Conservation (phyloP, 2,888 invertebrate genomes). For the Drosophila conformis region DNA sequence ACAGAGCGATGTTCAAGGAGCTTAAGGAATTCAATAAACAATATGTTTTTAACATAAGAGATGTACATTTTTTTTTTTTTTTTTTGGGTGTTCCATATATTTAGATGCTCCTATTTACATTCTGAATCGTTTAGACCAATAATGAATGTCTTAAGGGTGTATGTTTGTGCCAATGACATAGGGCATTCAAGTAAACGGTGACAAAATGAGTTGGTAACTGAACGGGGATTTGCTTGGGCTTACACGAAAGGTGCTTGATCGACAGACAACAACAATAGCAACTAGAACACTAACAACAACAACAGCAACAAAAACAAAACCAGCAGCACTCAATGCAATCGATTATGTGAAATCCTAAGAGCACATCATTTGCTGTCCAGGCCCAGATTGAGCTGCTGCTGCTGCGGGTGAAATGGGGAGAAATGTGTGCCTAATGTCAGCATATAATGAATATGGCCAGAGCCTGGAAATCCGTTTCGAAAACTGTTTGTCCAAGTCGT, state of each 20-base stretch:
- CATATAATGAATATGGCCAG: slow-evolving; percentile 62
- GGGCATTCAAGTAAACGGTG: slow-evolving; percentile 1
- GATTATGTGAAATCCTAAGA: slow-evolving; percentile 64
- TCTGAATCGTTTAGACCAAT: not conserved
- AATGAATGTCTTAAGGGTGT: not conserved
- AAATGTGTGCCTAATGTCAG: slow-evolving; percentile 58
- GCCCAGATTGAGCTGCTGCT: slow-evolving; percentile 16
- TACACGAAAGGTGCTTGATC: slow-evolving; percentile 53
- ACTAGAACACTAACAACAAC: not conserved
- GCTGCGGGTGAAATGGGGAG: not conserved
- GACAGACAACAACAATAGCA: slow-evolving; percentile 36
- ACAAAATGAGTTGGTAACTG: slow-evolving; percentile 17
- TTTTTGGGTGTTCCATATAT: not conserved
- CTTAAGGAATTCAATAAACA: not conserved
- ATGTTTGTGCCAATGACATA: not conserved
- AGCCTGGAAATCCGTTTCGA: slow-evolving; percentile 47
- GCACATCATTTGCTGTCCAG: slow-evolving; percentile 58
- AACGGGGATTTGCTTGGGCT: slow-evolving; percentile 27
- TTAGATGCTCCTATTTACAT: not conserved
- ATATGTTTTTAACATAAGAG: not conserved
- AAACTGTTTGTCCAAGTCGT: slow-evolving; percentile 53
- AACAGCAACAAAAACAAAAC: not conserved
- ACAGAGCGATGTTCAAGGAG: not conserved
- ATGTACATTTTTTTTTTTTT: not conserved
- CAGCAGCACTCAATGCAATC: slow-evolving; percentile 50